phyloP scores from a whole-genome alignment of 2,797 vertebrate species.

The Chaunax sp. region DNA sequence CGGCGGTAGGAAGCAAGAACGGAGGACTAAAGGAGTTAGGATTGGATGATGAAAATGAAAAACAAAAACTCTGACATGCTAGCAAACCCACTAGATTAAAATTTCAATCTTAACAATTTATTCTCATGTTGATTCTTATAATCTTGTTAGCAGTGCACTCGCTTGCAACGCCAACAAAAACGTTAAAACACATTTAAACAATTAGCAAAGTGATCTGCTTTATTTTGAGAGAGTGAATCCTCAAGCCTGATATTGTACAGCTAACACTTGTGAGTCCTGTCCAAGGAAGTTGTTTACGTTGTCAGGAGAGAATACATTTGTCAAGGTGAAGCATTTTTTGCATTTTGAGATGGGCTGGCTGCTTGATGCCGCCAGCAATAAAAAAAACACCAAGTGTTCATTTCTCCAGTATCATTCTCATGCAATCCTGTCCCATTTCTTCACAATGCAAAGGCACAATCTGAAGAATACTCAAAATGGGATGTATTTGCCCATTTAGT shows the following conservation, averaged over 20 bases:
- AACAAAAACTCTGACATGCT: slow-evolving; percentile 50
- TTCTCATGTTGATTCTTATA: slow-evolving; percentile 45
- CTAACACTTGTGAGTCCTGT: slow-evolving; percentile 28
- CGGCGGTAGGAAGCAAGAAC: slow-evolving; percentile 31
- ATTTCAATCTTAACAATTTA: slow-evolving; percentile 50
- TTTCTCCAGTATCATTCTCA: slow-evolving; percentile 34
- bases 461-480: slow-evolving; percentile 13
- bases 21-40: slow-evolving; percentile 31
- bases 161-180: slow-evolving; percentile 39
- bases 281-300: slow-evolving; percentile 39
- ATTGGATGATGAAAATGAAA: slow-evolving; percentile 46
- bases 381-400: slow-evolving; percentile 54
- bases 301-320: slow-evolving; percentile 24
- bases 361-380: slow-evolving; percentile 42
- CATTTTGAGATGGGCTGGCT: slow-evolving; percentile 29
- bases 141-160: slow-evolving; percentile 29
- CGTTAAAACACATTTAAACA: slow-evolving; percentile 15
- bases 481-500: neutral
- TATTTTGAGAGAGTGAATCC: too few relatives aligned
- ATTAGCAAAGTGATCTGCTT: slow-evolving; percentile 13
- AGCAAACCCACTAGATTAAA: slow-evolving; percentile 36
- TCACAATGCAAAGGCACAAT: slow-evolving; percentile 19
- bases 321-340: slow-evolving; percentile 32
- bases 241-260: slow-evolving; percentile 18
- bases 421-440: slow-evolving; percentile 27